phyloP scores from a whole-genome alignment of 30 jellyfish, hydroid and myxozoan genomes.

The Aurelia aurita complex sp. Pacific region DNA sequence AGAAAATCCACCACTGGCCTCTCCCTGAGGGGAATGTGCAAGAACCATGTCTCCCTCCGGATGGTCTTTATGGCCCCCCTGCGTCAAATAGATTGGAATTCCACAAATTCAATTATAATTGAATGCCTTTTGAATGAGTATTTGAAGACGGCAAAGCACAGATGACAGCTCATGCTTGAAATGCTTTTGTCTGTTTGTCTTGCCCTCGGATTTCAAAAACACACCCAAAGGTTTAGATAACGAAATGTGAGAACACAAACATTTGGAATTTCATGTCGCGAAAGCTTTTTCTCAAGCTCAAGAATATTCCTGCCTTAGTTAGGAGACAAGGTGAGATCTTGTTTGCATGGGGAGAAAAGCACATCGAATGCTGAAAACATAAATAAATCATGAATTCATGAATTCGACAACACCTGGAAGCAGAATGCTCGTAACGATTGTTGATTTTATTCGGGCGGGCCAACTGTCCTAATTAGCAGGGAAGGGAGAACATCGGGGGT shows the following conservation, averaged over 20 bases:
- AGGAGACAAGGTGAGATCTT: too few species aligned
- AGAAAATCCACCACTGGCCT: too few species aligned
- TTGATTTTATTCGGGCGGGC: too few species aligned
- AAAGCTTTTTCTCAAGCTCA: too few species aligned
- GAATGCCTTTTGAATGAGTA: slow-evolving; percentile 40
- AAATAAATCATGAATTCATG: too few species aligned
- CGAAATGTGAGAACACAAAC: slow-evolving; percentile 1
- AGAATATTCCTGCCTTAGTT: too few species aligned
- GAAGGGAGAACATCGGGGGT: slow-evolving; percentile 16
- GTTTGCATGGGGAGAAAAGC: too few species aligned
- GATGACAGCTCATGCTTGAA: slow-evolving; percentile 76
- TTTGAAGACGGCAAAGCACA: slow-evolving; percentile 17
- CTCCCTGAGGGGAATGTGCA: not conserved
- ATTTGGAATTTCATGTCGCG: too few species aligned
- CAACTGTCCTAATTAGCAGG: slow-evolving; percentile 8
- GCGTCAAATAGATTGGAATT: slow-evolving; percentile 30
- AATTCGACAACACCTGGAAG: too few species aligned
- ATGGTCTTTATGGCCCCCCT: not conserved
- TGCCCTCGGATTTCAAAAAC: slow-evolving; percentile 25
- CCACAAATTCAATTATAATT: slow-evolving; percentile 2
- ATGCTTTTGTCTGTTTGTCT: slow-evolving; percentile 39
- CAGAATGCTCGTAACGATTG: too few species aligned
- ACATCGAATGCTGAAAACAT: too few species aligned
- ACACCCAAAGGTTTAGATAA: slow-evolving; percentile 48
- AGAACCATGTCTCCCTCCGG: not conserved